A percentile compares a stretch with the other conserved stretches of the same genome.
These are phyloP conservation scores for Hiodon tergisus DNA, from an alignment of 2,113 vertebrate genomes.

Conservation along the genomic window DNA sequence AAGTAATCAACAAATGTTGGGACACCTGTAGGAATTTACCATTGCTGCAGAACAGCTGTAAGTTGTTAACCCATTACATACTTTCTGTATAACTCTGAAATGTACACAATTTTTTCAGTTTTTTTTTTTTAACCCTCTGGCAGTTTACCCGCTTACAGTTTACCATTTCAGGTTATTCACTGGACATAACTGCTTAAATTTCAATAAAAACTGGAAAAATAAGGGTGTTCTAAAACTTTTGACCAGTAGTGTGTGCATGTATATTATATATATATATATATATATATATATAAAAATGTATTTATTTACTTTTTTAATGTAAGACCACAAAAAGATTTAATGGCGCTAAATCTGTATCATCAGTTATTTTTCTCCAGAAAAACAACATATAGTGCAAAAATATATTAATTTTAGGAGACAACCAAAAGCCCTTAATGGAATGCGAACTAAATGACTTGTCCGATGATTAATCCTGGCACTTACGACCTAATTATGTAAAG, in stretches of 20 bases:
- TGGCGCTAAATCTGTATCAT: not conserved
- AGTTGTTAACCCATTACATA: too few relatives aligned
- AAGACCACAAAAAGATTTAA: not conserved
- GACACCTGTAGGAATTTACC: too few relatives aligned
- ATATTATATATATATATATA: not conserved
- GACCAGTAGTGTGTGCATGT: not conserved
- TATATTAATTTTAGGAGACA: not conserved
- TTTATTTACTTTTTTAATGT: not conserved
- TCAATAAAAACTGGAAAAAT: too few relatives aligned
- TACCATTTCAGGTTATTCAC: too few relatives aligned
- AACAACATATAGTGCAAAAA: not conserved
- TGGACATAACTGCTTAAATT: too few relatives aligned
- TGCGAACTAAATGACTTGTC: not conserved
- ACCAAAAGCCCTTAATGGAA: not conserved
- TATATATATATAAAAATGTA: not conserved
- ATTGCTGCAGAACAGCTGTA: too few relatives aligned
- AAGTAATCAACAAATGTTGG: too few relatives aligned
- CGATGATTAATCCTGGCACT: conserved; percentile 4
- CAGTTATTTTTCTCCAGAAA: not conserved
- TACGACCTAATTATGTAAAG: conserved; percentile 1
- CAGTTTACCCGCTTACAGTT: too few relatives aligned
- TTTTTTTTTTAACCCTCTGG: too few relatives aligned
- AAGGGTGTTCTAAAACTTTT: not conserved
- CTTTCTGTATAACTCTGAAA: too few relatives aligned
- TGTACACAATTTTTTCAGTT: too few relatives aligned